Percentiles rank a stretch among this genome's conserved stretches.
Evolutionary conservation across 2,888 invertebrate species (phyloP).

Genomic region (Epinotia nisella): DNA sequence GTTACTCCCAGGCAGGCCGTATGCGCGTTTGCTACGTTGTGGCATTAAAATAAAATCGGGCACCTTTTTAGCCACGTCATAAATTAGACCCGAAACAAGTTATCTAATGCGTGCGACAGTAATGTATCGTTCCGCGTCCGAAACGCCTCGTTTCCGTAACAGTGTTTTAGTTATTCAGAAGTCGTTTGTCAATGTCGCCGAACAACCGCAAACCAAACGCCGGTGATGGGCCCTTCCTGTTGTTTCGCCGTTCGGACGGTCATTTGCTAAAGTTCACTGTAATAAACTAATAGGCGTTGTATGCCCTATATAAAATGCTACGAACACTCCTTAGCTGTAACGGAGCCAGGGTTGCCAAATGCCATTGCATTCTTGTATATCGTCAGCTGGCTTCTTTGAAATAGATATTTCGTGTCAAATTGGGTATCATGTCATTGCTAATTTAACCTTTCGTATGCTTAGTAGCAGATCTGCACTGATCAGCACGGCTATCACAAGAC

Average conservation of each 20-base stretch:
- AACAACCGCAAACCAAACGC: slow-evolving; percentile 42
- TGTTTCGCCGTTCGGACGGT: slow-evolving; percentile 31
- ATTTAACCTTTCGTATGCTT: too few relatives aligned
- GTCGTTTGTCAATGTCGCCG: slow-evolving; percentile 50
- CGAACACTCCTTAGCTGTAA: too few relatives aligned
- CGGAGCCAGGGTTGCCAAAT: neutral
- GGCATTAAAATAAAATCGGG: neutral
- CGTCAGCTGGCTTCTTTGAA: too few relatives aligned
- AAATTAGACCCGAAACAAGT: slow-evolving; percentile 15
- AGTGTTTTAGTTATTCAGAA: slow-evolving; percentile 46
- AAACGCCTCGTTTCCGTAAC: slow-evolving; percentile 39
- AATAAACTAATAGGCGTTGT: slow-evolving; percentile 8
- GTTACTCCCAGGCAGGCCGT: too few relatives aligned
- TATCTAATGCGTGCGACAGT: slow-evolving; percentile 31
- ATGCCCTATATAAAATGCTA: neutral
- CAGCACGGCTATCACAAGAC: too few relatives aligned
- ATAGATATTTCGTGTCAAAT: too few relatives aligned
- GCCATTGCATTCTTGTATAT: neutral
- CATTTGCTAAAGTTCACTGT: slow-evolving; percentile 30
- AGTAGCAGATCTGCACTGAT: too few relatives aligned
- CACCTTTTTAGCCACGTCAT: neutral
- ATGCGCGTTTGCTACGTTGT: neutral
- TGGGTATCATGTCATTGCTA: too few relatives aligned
- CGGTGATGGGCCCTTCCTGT: slow-evolving; percentile 37
- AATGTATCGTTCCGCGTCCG: slow-evolving; percentile 26